phyloP scores from a whole-genome alignment of 1,140 invertebrate species.

The Drosophila orena region DNA sequence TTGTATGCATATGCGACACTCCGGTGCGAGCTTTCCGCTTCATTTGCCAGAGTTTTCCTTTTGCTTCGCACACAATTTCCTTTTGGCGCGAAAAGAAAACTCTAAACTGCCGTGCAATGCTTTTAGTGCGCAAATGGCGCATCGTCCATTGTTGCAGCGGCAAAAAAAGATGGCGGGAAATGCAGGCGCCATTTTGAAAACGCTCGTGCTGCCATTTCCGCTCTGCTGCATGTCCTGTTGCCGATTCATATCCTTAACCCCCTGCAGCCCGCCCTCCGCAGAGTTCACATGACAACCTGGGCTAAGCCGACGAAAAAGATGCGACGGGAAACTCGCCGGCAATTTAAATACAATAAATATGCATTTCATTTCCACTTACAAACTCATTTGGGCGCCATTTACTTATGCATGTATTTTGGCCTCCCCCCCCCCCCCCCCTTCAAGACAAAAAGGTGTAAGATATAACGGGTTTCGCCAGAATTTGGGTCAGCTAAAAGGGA shows the following conservation, averaged over 20 bases:
- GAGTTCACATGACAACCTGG: conserved; percentile 47
- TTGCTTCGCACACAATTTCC: conserved; percentile 59
- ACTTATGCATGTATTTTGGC: conserved; percentile 65
- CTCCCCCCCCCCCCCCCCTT: no score
- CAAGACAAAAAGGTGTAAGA: conserved; percentile 70
- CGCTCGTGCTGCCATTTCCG: conserved; percentile 64
- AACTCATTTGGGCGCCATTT: conserved; percentile 76
- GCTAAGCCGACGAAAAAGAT: conserved; percentile 18
- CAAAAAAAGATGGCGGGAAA: conserved; percentile 41
- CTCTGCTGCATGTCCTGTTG: conserved; percentile 60
- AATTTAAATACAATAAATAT: conserved; percentile 83
- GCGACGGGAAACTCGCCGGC: conserved; percentile 44
- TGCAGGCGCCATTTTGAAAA: conserved; percentile 68
- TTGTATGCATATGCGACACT: conserved; percentile 56
- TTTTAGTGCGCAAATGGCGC: conserved; percentile 60
- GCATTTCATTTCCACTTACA: conserved; percentile 81
- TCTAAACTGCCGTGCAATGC: conserved; percentile 58
- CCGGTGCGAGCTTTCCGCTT: conserved; percentile 58
- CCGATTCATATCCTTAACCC: conserved; percentile 4
- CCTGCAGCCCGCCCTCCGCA: neutral
- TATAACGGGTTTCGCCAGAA: conserved; percentile 55
- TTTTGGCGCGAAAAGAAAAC: conserved; percentile 61
- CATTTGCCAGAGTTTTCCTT: conserved; percentile 50
- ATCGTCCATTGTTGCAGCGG: conserved; percentile 55
- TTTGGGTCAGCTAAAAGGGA: conserved; percentile 53